A percentile compares a stretch with the other conserved stretches of the same genome.
Evolutionary conservation across 2,113 vertebrate genomes (phyloP).

Genomic region (Amblyopsis rosae): DNA sequence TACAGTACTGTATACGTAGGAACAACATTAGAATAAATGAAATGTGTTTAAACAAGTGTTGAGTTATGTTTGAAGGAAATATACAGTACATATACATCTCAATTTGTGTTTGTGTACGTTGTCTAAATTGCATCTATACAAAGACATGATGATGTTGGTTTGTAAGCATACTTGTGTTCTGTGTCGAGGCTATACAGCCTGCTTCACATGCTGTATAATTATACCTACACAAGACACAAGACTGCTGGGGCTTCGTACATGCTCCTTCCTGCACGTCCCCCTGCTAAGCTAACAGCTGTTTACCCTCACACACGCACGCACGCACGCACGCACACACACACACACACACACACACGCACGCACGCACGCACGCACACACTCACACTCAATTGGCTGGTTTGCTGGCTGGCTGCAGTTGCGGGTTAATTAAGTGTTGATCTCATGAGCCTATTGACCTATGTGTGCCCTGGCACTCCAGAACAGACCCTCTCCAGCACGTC

Average conservation of each 20-base stretch:
- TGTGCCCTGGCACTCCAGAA: conserved; percentile 11
- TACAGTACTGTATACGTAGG: too few species aligned
- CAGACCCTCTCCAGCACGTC: conserved; percentile 6
- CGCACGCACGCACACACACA: conserved; percentile 1
- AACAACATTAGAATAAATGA: too few species aligned
- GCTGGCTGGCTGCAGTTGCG: not conserved
- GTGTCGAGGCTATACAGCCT: too few species aligned
- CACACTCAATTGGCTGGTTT: conserved; percentile 4
- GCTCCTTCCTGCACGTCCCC: conserved; percentile 43
- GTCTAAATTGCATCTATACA: too few species aligned
- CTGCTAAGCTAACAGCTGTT: conserved; percentile 52
- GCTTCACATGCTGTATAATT: too few species aligned
- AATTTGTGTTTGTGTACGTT: too few species aligned
- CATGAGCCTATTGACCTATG: conserved; percentile 33
- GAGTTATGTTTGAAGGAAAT: too few species aligned
- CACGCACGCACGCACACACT: conserved; percentile 5
- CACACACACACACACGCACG: conserved; percentile 8
- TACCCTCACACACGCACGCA: conserved; percentile 19
- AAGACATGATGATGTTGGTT: too few species aligned
- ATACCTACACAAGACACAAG: too few species aligned
- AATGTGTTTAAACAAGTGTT: too few species aligned
- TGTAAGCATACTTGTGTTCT: too few species aligned
- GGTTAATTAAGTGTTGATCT: conserved; percentile 50
- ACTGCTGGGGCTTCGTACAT: conserved; percentile 12
- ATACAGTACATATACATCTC: too few species aligned